Evolutionary conservation across 1,140 invertebrate genomes (phyloP).

Genomic region (Achatina immaculata): DNA sequence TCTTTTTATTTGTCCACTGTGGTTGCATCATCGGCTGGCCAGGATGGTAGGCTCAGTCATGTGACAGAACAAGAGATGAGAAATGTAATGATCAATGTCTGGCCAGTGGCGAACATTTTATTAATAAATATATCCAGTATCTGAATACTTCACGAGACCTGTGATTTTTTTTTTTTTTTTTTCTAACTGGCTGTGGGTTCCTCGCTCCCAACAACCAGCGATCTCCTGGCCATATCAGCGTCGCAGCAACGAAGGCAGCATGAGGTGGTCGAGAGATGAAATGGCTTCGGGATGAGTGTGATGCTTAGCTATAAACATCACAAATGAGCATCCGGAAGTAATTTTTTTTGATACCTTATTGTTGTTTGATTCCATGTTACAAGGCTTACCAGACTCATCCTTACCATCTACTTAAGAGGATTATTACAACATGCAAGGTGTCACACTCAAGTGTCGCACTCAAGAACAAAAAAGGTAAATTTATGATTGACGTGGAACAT

Average conservation of each 20-base stretch:
- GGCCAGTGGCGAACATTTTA: not conserved
- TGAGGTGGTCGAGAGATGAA: not conserved
- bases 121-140: not conserved
- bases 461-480: constrained; percentile 6
- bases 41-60: not conserved
- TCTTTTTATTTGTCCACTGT: too few relatives aligned
- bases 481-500: too few relatives aligned
- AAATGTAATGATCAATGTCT: not conserved
- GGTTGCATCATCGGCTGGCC: not conserved
- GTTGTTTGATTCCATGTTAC: not conserved
- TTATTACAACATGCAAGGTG: not conserved
- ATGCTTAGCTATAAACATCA: too few relatives aligned
- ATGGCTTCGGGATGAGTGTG: not conserved
- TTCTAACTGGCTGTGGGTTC: not conserved
- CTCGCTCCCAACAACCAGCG: constrained; percentile 15
- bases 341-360: not conserved
- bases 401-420: not conserved
- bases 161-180: constrained; percentile 24
- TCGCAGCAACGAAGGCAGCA: constrained; percentile 27
- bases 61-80: not conserved
- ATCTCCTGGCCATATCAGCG: not conserved
- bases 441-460: too few relatives aligned
- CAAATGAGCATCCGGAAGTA: too few relatives aligned
- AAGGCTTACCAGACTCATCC: not conserved
- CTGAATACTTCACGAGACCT: constrained; percentile 5